Conservation (phyloP, 1,140 invertebrate species). For the Zaprionus kolodkinae region DNA sequence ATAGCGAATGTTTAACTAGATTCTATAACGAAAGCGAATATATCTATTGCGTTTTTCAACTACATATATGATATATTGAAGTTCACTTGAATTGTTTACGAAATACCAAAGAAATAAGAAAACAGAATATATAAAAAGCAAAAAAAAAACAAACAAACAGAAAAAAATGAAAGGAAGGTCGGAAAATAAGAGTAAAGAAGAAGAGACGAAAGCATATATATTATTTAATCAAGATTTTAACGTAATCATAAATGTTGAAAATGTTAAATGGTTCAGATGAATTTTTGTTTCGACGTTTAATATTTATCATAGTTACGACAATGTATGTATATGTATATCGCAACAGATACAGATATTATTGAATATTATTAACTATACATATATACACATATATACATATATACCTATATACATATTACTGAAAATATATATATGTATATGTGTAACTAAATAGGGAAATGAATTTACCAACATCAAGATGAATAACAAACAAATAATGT, state of each 20-base stretch:
- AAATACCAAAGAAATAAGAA: conserved; percentile 22
- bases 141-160: too few species aligned
- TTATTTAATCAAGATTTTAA: conserved; percentile 78
- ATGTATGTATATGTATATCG: conserved; percentile 80
- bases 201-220: conserved; percentile 55
- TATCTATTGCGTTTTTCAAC: conserved; percentile 70
- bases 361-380: conserved; percentile 60
- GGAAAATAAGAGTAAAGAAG: conserved; percentile 17
- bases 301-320: conserved; percentile 74
- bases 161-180: conserved; percentile 15
- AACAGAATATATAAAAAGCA: conserved; percentile 24
- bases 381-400: conserved; percentile 50
- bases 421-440: conserved; percentile 54
- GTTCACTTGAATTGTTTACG: conserved; percentile 72
- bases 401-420: conserved; percentile 26
- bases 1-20: conserved; percentile 76
- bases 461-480: conserved; percentile 73
- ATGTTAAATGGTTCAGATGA: conserved; percentile 76
- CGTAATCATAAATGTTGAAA: conserved; percentile 77
- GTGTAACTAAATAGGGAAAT: conserved; percentile 77
- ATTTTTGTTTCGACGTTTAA: conserved; percentile 68
- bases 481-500: conserved; percentile 64
- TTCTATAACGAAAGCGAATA: conserved; percentile 63
- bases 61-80: conserved; percentile 63
- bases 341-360: conserved; percentile 57